phyloP scores from a whole-genome alignment of 2,797 vertebrate genomes.

The Champsocephalus esox region DNA sequence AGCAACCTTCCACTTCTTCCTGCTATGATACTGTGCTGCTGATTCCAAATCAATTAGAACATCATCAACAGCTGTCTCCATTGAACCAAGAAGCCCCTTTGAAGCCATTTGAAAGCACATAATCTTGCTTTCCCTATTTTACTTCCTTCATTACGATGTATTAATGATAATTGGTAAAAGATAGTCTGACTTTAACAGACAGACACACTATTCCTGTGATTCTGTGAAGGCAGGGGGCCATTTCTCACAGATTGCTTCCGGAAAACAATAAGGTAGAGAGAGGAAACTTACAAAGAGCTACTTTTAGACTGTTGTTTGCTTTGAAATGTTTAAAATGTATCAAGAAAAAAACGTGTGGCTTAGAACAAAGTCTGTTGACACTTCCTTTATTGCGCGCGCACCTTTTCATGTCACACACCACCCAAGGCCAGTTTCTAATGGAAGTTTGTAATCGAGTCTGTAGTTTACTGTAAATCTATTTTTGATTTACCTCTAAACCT shows the following conservation, averaged over 20 bases:
- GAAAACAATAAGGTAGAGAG: slow-evolving; percentile 32
- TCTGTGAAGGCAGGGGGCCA: slow-evolving; percentile 12
- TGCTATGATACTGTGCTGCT: background rate
- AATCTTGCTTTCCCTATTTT: background rate
- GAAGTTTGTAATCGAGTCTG: background rate
- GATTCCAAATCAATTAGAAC: slow-evolving; percentile 24
- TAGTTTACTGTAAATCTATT: background rate
- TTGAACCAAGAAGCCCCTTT: background rate
- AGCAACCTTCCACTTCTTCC: background rate
- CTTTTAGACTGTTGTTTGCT: slow-evolving; percentile 39
- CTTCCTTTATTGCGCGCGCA: background rate
- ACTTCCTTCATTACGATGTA: slow-evolving; percentile 4
- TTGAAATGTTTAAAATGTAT: background rate
- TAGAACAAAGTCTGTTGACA: background rate
- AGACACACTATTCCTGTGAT: background rate
- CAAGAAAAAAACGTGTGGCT: background rate
- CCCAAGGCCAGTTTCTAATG: background rate
- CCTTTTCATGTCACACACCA: background rate
- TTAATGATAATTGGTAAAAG: background rate
- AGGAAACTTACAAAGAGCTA: slow-evolving; percentile 31
- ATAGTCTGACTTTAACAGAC: background rate
- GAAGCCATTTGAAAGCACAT: background rate
- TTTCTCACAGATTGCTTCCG: slow-evolving; percentile 19
- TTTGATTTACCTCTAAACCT: background rate
- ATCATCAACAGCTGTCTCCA: background rate